Evolutionary conservation across 2,113 vertebrate genomes (phyloP).

Genomic region (Entomyzon cyanotis): DNA sequence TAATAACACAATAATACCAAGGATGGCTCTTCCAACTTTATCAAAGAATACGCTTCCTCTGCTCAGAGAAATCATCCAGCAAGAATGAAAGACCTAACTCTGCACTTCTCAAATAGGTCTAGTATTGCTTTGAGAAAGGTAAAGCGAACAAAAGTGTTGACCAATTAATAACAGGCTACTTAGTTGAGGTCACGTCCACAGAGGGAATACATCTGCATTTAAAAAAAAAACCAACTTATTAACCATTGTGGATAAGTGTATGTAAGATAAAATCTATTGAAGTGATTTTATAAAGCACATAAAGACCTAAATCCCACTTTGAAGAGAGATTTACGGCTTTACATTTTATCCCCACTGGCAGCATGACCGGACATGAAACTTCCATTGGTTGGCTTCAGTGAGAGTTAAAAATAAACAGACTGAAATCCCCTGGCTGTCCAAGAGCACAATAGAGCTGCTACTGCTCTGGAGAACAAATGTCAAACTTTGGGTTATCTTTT

Average conservation of each 20-base stretch:
- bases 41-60: background rate
- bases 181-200: background rate
- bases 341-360: slow-evolving; percentile 25
- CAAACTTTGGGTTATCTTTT: background rate
- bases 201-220: background rate
- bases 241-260: background rate
- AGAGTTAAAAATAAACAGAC: slow-evolving; percentile 49
- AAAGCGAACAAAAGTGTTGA: background rate
- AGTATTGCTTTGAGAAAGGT: background rate
- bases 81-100: background rate
- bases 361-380: background rate
- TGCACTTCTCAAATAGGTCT: background rate
- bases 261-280: background rate
- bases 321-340: slow-evolving; percentile 46
- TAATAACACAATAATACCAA: background rate
- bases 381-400: slow-evolving; percentile 12
- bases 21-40: background rate
- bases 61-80: background rate
- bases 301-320: slow-evolving; percentile 16
- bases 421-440: background rate
- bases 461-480: background rate
- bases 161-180: background rate
- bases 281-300: background rate
- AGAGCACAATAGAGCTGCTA: background rate
- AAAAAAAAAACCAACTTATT: background rate